Percentiles rank a stretch among this genome's conserved stretches.
phyloP scores from a whole-genome alignment of 2,888 invertebrate species.

The Merodon equestris region DNA sequence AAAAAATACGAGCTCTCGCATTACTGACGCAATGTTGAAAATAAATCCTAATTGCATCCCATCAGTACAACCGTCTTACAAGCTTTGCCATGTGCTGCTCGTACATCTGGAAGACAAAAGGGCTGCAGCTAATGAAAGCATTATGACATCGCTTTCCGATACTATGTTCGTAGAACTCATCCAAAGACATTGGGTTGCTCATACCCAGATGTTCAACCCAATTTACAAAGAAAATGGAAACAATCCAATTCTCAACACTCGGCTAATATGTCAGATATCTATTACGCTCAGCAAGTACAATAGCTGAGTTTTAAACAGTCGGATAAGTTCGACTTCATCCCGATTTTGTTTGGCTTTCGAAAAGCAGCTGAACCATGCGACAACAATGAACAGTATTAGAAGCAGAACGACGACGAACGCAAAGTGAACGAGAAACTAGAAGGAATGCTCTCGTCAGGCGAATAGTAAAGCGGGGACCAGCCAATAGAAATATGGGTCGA shows the following conservation, averaged over 20 bases:
- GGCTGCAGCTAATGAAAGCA: slow-evolving; percentile 20
- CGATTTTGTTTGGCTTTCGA: slow-evolving; percentile 26
- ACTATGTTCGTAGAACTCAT: neutral
- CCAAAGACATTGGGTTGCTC: slow-evolving; percentile 41
- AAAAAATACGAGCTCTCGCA: too few relatives aligned
- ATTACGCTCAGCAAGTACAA: slow-evolving; percentile 53
- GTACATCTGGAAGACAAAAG: slow-evolving; percentile 21
- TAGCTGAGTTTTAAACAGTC: slow-evolving; percentile 56
- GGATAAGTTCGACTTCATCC: slow-evolving; percentile 55
- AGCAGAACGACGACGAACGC: slow-evolving; percentile 15
- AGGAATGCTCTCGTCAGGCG: slow-evolving; percentile 3
- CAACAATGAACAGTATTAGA: slow-evolving; percentile 45
- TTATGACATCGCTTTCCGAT: slow-evolving; percentile 25
- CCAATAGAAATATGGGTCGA: slow-evolving; percentile 58
- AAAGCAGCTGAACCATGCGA: slow-evolving; percentile 26
- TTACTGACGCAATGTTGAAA: too few relatives aligned
- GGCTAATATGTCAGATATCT: slow-evolving; percentile 64
- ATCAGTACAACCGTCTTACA: neutral
- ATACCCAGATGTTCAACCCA: slow-evolving; percentile 51
- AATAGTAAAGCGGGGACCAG: slow-evolving; percentile 20
- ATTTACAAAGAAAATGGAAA: slow-evolving; percentile 56
- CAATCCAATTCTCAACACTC: slow-evolving; percentile 48
- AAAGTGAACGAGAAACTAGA: too few relatives aligned
- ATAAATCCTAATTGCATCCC: slow-evolving; percentile 1
- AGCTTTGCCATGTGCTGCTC: neutral